These are phyloP conservation scores for Thymelicus acteon DNA, from an alignment of 2,888 invertebrate genomes.

Conservation along the genomic window DNA sequence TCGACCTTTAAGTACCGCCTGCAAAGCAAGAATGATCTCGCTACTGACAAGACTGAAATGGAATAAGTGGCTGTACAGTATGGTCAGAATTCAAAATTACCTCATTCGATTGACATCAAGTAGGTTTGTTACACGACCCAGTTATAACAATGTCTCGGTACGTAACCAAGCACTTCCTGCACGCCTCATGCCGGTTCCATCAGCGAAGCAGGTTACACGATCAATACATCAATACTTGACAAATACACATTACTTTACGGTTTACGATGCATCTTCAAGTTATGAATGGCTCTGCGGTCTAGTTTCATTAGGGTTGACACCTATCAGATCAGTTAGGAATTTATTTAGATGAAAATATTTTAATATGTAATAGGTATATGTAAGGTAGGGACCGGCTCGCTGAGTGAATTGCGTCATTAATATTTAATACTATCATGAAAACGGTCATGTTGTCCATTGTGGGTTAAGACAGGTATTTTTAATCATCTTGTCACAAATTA, in stretches of 20 bases:
- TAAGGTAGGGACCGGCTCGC: too few relatives aligned
- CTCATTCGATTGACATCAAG: not conserved
- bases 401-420: too few relatives aligned
- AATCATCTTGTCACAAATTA: too few relatives aligned
- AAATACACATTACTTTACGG: slow-evolving; percentile 16
- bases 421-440: too few relatives aligned
- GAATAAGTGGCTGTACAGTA: too few relatives aligned
- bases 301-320: slow-evolving; percentile 5
- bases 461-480: too few relatives aligned
- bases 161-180: slow-evolving; percentile 4
- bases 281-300: slow-evolving; percentile 25
- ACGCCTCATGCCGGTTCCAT: slow-evolving; percentile 14
- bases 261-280: slow-evolving; percentile 26
- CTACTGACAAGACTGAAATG: too few relatives aligned
- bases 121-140: slow-evolving; percentile 10
- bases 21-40: too few relatives aligned
- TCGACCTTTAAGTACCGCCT: too few relatives aligned
- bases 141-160: not conserved
- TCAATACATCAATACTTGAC: slow-evolving; percentile 24
- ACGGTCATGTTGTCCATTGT: too few relatives aligned
- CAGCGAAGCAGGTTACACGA: slow-evolving; percentile 19
- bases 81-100: not conserved
- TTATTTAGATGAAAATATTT: too few relatives aligned
- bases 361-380: too few relatives aligned
- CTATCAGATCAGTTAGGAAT: not conserved